Evolutionary conservation across 1,140 invertebrate genomes (phyloP).

Genomic region (Drosophila ambigua): DNA sequence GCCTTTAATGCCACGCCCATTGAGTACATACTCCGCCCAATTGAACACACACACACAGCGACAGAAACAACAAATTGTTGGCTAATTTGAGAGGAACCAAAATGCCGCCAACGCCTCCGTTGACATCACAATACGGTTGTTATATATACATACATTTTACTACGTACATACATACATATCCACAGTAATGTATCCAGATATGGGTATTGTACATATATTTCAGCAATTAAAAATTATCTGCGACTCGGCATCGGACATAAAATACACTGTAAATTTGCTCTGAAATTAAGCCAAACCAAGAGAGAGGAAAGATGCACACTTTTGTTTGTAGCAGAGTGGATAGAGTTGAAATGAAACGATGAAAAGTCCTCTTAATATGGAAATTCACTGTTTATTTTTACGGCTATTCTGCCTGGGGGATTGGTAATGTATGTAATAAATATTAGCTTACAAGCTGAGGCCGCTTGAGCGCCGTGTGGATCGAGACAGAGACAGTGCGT

Average conservation of each 20-base stretch:
- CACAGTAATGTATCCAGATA: slow-evolving; percentile 11
- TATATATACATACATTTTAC: slow-evolving; percentile 14
- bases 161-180: background rate
- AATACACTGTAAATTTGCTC: slow-evolving; percentile 56
- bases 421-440: too few relatives aligned
- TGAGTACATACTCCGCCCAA: slow-evolving; percentile 52
- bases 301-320: too few relatives aligned
- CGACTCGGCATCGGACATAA: slow-evolving; percentile 60
- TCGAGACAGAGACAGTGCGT: too few relatives aligned
- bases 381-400: too few relatives aligned
- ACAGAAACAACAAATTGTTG: slow-evolving; percentile 67
- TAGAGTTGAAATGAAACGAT: too few relatives aligned
- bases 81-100: slow-evolving; percentile 70
- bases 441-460: too few relatives aligned
- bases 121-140: slow-evolving; percentile 28
- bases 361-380: too few relatives aligned
- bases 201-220: slow-evolving; percentile 14
- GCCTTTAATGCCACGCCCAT: slow-evolving; percentile 69
- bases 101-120: slow-evolving; percentile 25
- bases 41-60: slow-evolving; percentile 6
- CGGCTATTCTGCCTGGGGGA: too few relatives aligned
- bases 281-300: slow-evolving; percentile 2
- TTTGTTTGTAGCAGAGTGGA: too few relatives aligned
- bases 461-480: too few relatives aligned
- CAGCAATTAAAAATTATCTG: slow-evolving; percentile 76